Evolutionary conservation across 2,888 invertebrate species (phyloP).

Genomic region (Holacanthella duospinosa): DNA sequence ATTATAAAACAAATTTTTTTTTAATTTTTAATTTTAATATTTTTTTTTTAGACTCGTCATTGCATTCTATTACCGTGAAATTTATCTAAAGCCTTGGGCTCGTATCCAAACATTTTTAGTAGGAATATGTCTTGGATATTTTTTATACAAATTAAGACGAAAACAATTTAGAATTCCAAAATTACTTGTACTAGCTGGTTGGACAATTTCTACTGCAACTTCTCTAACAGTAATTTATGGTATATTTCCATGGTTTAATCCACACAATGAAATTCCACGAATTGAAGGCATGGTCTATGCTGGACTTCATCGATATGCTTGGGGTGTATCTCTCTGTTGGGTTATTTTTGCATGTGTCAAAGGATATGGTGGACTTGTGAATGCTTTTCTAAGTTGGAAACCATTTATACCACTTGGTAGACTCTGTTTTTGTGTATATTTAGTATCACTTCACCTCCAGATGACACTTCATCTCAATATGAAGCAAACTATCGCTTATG

Average conservation of each 20-base stretch:
- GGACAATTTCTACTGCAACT: slow-evolving; percentile 4
- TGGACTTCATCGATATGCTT: slow-evolving; percentile 27
- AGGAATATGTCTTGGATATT: slow-evolving; percentile 36
- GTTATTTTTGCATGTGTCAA: slow-evolving; percentile 37
- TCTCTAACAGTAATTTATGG: slow-evolving; percentile 8
- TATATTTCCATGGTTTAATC: background rate
- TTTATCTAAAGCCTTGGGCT: slow-evolving; percentile 36
- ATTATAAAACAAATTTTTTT: too few relatives aligned
- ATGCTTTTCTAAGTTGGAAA: slow-evolving; percentile 23
- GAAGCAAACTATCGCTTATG: slow-evolving; percentile 8
- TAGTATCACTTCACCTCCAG: slow-evolving; percentile 16
- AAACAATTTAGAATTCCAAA: slow-evolving; percentile 14
- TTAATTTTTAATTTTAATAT: background rate
- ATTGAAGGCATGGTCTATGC: slow-evolving; percentile 25
- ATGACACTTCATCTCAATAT: slow-evolving; percentile 1
- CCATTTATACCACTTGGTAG: slow-evolving; percentile 24
- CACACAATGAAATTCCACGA: slow-evolving; percentile 8
- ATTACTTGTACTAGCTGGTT: slow-evolving; percentile 6
- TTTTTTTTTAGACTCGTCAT: background rate
- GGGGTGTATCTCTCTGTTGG: slow-evolving; percentile 34
- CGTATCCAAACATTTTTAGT: slow-evolving; percentile 36
- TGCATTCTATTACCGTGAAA: slow-evolving; percentile 7
- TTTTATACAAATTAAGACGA: slow-evolving; percentile 28
- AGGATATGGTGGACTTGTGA: slow-evolving; percentile 32
- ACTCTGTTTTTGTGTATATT: slow-evolving; percentile 23